A percentile compares a stretch with the other conserved stretches of the same genome.
Conservation (phyloP, 2,113 vertebrate genomes). For the Boulengerochromis microlepis region DNA sequence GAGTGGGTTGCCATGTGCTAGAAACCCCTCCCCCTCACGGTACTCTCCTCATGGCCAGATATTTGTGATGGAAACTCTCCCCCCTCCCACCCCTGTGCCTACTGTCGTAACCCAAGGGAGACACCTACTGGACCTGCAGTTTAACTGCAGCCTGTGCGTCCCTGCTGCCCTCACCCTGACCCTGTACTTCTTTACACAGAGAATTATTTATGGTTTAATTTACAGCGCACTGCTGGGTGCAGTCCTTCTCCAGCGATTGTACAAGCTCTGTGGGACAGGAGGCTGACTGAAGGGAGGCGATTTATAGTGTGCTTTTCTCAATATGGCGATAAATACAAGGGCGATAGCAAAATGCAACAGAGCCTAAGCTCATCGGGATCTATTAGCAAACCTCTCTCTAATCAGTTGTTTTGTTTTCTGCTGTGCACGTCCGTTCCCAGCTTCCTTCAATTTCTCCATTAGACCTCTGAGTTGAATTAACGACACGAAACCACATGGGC, state of each 20-base stretch:
- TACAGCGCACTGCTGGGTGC: not conserved
- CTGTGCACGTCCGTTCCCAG: not conserved
- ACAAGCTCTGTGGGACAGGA: not conserved
- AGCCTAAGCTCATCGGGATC: not conserved
- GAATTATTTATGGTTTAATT: conserved; percentile 36
- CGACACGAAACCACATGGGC: not conserved
- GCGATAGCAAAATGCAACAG: not conserved
- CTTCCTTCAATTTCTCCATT: not conserved
- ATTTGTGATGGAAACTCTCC: conserved; percentile 15
- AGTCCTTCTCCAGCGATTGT: not conserved
- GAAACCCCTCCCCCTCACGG: conserved; percentile 12
- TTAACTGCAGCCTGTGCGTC: not conserved
- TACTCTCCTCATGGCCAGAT: conserved; percentile 19
- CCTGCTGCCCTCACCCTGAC: conserved; percentile 37
- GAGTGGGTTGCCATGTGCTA: conserved; percentile 37
- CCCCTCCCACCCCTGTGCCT: not conserved
- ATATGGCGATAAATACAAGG: not conserved
- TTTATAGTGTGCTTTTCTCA: not conserved
- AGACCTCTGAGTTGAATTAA: not conserved
- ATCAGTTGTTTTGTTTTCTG: not conserved
- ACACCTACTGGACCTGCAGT: conserved; percentile 20
- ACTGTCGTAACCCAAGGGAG: not conserved
- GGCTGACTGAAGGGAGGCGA: not conserved
- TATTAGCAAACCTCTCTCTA: not conserved
- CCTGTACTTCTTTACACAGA: not conserved